These are phyloP conservation scores for Nasalis larvatus DNA, from an alignment of 2,113 vertebrate species.

Conservation along the genomic window DNA sequence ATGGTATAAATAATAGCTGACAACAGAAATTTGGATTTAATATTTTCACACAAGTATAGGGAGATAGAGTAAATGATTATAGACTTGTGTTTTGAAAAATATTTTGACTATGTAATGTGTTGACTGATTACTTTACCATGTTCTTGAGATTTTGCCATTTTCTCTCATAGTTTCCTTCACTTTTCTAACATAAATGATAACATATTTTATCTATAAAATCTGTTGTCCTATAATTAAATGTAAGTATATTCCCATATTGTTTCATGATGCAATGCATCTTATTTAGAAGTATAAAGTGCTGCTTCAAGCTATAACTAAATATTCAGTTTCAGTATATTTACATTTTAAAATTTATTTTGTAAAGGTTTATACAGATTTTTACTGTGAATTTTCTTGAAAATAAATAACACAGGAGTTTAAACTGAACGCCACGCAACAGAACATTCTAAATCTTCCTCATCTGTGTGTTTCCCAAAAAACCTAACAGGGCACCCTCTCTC, in stretches of 20 bases:
- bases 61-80: neutral
- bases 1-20: neutral
- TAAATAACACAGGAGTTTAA: neutral
- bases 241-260: neutral
- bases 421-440: neutral
- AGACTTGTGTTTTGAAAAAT: neutral
- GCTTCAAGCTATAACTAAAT: neutral
- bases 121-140: neutral
- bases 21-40: neutral
- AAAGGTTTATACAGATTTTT: neutral
- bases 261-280: neutral
- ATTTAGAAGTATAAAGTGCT: neutral
- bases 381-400: neutral
- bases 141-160: constrained; percentile 25
- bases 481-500: neutral
- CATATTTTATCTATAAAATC: neutral
- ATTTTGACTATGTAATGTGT: neutral
- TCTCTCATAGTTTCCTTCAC: neutral
- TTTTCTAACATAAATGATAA: neutral
- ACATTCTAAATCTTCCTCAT: neutral
- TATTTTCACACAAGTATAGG: neutral
- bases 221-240: neutral
- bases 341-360: neutral
- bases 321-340: neutral
- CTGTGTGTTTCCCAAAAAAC: neutral